Conservation (phyloP, 2,888 invertebrate species). For the Caenorhabditis macrosperma region DNA sequence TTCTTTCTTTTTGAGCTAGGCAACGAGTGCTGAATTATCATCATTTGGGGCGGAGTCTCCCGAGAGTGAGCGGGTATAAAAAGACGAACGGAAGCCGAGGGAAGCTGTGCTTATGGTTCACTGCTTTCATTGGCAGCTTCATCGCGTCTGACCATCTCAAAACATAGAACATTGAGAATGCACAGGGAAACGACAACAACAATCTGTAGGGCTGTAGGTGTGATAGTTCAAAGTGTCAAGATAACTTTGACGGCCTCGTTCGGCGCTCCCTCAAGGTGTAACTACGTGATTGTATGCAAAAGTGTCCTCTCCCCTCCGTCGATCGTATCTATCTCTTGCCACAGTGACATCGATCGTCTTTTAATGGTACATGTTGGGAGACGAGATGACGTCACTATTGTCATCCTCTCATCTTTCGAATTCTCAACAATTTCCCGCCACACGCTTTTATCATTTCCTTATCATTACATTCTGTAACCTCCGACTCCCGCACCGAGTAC, state of each 20-base stretch:
- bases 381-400: slow-evolving; percentile 16
- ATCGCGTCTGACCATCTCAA: too few species aligned
- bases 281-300: slow-evolving; percentile 7
- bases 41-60: slow-evolving; percentile 20
- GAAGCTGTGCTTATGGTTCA: neutral
- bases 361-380: neutral
- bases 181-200: neutral
- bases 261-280: neutral
- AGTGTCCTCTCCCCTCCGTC: neutral
- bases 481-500: slow-evolving; percentile 1
- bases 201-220: neutral
- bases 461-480: neutral
- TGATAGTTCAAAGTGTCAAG: slow-evolving; percentile 15
- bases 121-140: neutral
- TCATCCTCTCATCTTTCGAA: slow-evolving; percentile 7
- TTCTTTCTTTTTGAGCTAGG: slow-evolving; percentile 6
- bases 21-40: slow-evolving; percentile 20
- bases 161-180: too few species aligned
- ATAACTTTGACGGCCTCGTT: slow-evolving; percentile 9
- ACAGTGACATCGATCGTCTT: slow-evolving; percentile 1
- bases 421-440: neutral
- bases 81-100: neutral
- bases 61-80: neutral
- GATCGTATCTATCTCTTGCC: neutral
- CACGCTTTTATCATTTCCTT: neutral